These are phyloP conservation scores for Escarpia spicata DNA, from an alignment of 2,888 invertebrate species.

Conservation along the genomic window DNA sequence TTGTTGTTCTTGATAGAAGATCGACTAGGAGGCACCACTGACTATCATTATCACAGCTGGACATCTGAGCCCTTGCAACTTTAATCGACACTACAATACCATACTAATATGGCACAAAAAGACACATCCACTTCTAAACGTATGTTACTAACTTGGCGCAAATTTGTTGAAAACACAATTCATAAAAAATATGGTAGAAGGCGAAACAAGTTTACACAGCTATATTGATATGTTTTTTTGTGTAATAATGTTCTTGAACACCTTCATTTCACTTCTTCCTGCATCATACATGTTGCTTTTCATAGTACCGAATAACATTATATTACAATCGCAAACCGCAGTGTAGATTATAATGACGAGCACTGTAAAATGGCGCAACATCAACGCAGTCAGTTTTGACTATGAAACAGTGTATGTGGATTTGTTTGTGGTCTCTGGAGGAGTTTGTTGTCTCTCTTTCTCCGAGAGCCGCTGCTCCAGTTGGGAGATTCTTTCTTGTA, in stretches of 20 bases:
- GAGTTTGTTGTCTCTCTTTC: neutral
- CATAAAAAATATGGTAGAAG: neutral
- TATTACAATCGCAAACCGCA: neutral
- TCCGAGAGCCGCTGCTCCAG: neutral
- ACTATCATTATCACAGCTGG: no score
- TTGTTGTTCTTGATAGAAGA: no score
- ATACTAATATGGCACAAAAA: neutral
- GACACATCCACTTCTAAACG: neutral
- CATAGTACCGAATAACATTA: neutral
- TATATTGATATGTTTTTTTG: neutral
- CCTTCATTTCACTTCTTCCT: neutral
- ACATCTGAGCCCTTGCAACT: neutral
- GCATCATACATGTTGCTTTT: neutral
- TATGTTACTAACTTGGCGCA: neutral
- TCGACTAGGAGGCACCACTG: no score
- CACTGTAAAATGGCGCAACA: neutral
- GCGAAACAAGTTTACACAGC: neutral
- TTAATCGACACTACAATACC: no score
- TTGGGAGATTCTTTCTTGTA: neutral
- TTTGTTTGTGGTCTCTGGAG: neutral
- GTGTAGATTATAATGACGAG: no score
- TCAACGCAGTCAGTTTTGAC: neutral
- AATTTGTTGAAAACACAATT: neutral
- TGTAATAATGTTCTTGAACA: neutral
- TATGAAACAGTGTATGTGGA: neutral